Conservation (phyloP, 2,113 vertebrate genomes). For the Paramormyrops kingsleyae region DNA sequence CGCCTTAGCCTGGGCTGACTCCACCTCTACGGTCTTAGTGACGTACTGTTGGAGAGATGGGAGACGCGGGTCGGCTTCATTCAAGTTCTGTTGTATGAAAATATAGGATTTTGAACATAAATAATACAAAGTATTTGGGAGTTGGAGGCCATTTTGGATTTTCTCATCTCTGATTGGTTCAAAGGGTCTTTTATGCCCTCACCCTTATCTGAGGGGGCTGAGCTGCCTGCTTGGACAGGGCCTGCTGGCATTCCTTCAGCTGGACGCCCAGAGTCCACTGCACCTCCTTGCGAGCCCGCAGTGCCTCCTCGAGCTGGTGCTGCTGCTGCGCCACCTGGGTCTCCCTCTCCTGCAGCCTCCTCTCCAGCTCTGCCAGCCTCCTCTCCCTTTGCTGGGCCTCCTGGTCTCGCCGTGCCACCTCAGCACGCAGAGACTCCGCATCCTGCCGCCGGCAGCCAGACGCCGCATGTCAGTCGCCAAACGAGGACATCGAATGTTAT, state of each 20-base stretch:
- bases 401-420: constrained; percentile 58
- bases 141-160: neutral
- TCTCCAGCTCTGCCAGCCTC: constrained; percentile 64
- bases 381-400: constrained; percentile 59
- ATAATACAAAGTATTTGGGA: neutral
- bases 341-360: constrained; percentile 61
- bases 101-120: neutral
- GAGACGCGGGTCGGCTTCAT: neutral
- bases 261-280: constrained; percentile 67
- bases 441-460: constrained; percentile 34
- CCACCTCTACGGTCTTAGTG: constrained; percentile 74
- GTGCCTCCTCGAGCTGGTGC: constrained; percentile 69
- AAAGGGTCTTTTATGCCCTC: constrained; percentile 25
- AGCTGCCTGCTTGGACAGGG: constrained; percentile 64
- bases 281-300: constrained; percentile 60
- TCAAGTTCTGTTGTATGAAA: neutral
- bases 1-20: constrained; percentile 69
- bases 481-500: neutral
- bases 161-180: neutral
- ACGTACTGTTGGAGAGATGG: constrained; percentile 54
- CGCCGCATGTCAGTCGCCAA: neutral
- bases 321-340: constrained; percentile 58
- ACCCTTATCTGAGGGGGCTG: constrained; percentile 74
- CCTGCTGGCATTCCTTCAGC: constrained; percentile 73
- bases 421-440: constrained; percentile 34